Evolutionary conservation across 2,113 vertebrate species (phyloP), one percentile per base, ranked within the genome.

Genomic region (Grammomys dolichurus): DNA sequence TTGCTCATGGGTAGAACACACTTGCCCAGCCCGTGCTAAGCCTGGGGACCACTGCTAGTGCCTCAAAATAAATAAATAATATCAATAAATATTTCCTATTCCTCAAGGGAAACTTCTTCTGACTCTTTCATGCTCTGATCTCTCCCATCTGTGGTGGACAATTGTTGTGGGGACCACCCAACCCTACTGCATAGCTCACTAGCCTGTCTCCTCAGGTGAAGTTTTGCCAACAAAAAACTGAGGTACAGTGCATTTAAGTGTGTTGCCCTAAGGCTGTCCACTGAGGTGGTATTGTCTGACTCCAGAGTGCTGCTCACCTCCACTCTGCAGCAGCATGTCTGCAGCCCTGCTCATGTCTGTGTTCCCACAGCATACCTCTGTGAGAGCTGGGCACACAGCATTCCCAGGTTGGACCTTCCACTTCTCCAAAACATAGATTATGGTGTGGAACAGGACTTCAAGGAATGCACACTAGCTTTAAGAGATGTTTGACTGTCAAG

Each of bases 171-270:
- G 91, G 40, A 77, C 4, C 36, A 36, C 51, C 40, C 12, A 31
- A 54, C 31, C 43, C 4, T 60, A 54, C 48, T 46, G 11, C 40
- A 16, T 0, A 43, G 24, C 33, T 54, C 60, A 46, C 65, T 31
- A 58, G 1, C 22, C 43, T 48, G 77, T 58, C 76, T 84, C 31
- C 48, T 56, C 19, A 10, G 26, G 16, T 43, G 91, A 69, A 85
- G 20, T 93, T 97, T 96, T 95, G 84, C 87, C 90, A 58, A 93
- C 70, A 92, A 90, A 8, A 97, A 96, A 95, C 90, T 72, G 87
- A 97, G 95, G 85, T 96, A 95, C 43, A 0, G 70, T 40, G 65
- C 75, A 10, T 78, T 43, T 65, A 87, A 40, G n/a, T 73, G 54
- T 87, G 48, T 7, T 48, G 48, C 48, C 48, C 48, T 48, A 48